A percentile compares a stretch with the other conserved stretches of the same genome.
Evolutionary conservation across 2,797 vertebrate species (phyloP).

Genomic region (Sphenopsis melanotis): DNA sequence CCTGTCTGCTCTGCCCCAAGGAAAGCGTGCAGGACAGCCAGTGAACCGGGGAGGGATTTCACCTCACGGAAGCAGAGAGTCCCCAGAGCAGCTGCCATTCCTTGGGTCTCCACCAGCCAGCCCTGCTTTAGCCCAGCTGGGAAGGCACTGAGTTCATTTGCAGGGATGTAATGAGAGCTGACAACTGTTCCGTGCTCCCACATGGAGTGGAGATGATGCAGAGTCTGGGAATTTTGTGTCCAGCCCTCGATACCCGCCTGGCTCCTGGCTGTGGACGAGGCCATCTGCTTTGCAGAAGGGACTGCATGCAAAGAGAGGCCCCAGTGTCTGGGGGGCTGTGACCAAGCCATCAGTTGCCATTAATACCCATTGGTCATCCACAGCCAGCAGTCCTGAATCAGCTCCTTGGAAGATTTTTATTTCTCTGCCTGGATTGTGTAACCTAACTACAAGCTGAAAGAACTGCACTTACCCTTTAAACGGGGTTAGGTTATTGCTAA

Average conservation of each 20-base stretch:
- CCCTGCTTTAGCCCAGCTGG: not conserved
- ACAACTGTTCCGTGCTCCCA: not conserved
- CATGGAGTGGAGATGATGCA: accelerated
- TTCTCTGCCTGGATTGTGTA: not conserved
- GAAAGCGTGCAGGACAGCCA: accelerated
- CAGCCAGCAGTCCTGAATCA: not conserved
- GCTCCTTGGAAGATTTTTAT: not conserved
- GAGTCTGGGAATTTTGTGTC: not conserved
- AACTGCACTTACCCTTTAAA: not conserved
- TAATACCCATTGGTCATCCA: not conserved
- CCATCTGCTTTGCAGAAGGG: not conserved
- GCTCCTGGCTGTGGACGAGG: not conserved
- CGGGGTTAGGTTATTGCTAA: not conserved
- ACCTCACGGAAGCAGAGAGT: not conserved
- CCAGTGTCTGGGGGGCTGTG: not conserved
- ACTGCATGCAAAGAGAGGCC: not conserved
- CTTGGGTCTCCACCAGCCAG: not conserved
- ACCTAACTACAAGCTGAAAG: not conserved
- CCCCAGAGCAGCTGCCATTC: not conserved
- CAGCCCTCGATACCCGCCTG: accelerated
- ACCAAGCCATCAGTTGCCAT: not conserved
- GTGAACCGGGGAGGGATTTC: accelerated
- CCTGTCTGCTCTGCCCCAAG: not conserved
- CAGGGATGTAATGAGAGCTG: not conserved
- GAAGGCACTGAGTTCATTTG: not conserved